A percentile compares a stretch with the other conserved stretches of the same genome.
Conservation (phyloP, 2,888 invertebrate species). For the Oligia fasciuncula region DNA sequence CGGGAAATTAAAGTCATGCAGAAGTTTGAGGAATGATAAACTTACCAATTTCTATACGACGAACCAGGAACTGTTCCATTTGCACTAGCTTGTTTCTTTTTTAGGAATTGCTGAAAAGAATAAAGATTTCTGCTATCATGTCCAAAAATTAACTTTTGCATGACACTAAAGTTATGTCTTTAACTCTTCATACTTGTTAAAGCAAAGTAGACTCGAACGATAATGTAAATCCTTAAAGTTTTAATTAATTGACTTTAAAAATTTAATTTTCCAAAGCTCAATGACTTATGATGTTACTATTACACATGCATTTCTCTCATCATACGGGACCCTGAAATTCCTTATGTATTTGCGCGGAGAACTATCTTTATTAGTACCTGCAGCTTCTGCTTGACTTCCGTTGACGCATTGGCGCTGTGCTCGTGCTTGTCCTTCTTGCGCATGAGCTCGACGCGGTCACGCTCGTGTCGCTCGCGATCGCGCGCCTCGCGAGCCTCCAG, state of each 20-base stretch:
- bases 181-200: not conserved
- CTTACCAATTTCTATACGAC: constrained; percentile 94
- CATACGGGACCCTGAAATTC: not conserved
- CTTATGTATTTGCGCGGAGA: not conserved
- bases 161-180: not conserved
- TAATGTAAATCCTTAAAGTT: not conserved
- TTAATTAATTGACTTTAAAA: not conserved
- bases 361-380: constrained; percentile 91
- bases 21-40: not conserved
- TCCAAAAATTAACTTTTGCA: not conserved
- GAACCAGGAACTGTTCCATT: constrained; percentile 92
- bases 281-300: too few species aligned
- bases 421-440: constrained; percentile 98
- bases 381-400: constrained; percentile 98
- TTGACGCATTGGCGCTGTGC: constrained; percentile 98
- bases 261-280: not conserved
- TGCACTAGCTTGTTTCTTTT: constrained; percentile 94
- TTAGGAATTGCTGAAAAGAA: constrained; percentile 92
- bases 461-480: constrained; percentile 93
- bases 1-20: not conserved
- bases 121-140: not conserved
- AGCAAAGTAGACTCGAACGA: not conserved
- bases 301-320: not conserved
- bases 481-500: constrained; percentile 92
- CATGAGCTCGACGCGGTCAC: constrained; percentile 95